Evolutionary conservation across 1,140 invertebrate genomes (phyloP).

Genomic region (Lepeophtheirus salmonis): DNA sequence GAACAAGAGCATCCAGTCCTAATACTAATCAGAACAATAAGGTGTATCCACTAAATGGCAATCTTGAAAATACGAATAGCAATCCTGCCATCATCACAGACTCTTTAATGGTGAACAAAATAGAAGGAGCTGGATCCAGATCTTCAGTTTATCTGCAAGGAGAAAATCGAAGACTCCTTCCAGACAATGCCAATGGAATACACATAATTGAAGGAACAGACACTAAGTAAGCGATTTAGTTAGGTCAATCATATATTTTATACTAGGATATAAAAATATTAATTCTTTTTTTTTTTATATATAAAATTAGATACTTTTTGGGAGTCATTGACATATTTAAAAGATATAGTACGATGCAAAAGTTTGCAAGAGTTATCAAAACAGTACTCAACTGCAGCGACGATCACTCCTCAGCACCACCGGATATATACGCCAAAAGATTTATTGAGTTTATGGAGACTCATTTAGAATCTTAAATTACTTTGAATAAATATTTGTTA

Average conservation of each 20-base stretch:
- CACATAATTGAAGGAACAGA: neutral
- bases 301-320: neutral
- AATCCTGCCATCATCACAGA: neutral
- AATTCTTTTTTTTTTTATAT: neutral
- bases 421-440: neutral
- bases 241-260: neutral
- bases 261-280: neutral
- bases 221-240: neutral
- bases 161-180: neutral
- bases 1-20: neutral
- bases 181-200: neutral
- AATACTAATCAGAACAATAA: neutral
- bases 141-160: neutral
- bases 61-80: too few species aligned
- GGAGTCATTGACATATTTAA: neutral
- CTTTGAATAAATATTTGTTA: too few species aligned
- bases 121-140: neutral
- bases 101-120: neutral
- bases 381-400: neutral
- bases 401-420: neutral
- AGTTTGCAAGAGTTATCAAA: neutral
- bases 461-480: too few species aligned
- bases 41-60: neutral
- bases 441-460: neutral
- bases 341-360: neutral